Base-by-base conservation (phyloP, 2,113 vertebrate genomes). In the Daphoenositta chrysoptera region DNA sequence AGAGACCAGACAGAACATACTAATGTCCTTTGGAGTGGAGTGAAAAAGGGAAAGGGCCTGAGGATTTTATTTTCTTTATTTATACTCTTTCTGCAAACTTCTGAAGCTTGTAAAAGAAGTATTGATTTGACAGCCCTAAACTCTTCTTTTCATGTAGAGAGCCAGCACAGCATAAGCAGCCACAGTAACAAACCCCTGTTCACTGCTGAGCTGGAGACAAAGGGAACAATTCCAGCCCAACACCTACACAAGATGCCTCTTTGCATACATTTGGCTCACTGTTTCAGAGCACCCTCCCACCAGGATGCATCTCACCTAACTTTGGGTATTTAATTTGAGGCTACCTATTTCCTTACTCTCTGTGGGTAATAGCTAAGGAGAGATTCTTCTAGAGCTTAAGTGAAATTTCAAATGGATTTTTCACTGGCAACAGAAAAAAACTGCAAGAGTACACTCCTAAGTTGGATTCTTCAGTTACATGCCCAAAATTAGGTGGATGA, bases 1-100 rank as follows among this genome's bases (percentile, higher is more conserved):
- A 87, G 91, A 75, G 81, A 89, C 64, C 80, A 95, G 88, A 89
- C 68, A 93, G 88, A 93, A 70, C 60, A 56, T n/a, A 87, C 51
- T 86, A 54, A 90, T 31, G 72, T 66, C 51, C 71, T 94, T 76
- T 48, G 58, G 68, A 78, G 87, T 65, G 13, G 60, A 87, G 39
- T 50, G 51, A 57, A 79, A 89, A 44, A 89, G 31, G 42, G 35
- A 78, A 90, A 75, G 18, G 66, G 51, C 47, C 39, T 21, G n/a
- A 86, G 60, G 37, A 83, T 81, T 90, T 23, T 51, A 60, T 93
- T 93, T 93, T 73, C 72, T 88, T 90, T 73, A 58, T 86, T 91
- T 93, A 44, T 54, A 27, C 19, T 33, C 48, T 57, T 87, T 66
- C 22, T 23, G 28, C 65, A 58, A 90, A 88, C 24, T 65, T 92